These are phyloP conservation scores for Sinonovacula constricta DNA, from an alignment of 1,140 invertebrate species.

Conservation along the genomic window DNA sequence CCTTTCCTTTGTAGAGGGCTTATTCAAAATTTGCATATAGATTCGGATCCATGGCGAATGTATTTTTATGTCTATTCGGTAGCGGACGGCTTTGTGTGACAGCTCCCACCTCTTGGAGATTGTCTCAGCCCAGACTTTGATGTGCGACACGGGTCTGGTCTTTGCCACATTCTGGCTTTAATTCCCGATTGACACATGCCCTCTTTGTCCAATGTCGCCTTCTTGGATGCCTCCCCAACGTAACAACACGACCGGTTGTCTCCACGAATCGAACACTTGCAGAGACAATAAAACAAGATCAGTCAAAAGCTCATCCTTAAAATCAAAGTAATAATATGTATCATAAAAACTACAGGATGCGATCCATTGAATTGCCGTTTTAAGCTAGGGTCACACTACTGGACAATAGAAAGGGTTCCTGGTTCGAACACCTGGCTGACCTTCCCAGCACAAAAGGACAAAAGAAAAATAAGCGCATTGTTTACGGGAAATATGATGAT, in stretches of 20 bases:
- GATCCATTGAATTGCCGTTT: too few species aligned
- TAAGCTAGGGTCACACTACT: too few species aligned
- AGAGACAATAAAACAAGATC: constrained; percentile 23
- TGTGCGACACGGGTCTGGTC: constrained; percentile 14
- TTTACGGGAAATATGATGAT: too few species aligned
- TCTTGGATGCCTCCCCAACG: too few species aligned
- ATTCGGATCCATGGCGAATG: constrained; percentile 39
- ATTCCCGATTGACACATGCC: not conserved
- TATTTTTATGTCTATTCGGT: constrained; percentile 30
- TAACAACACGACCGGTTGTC: too few species aligned
- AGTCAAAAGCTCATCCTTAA: not conserved
- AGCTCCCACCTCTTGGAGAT: constrained; percentile 23
- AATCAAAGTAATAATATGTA: too few species aligned
- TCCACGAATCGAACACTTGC: too few species aligned
- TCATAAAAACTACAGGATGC: too few species aligned
- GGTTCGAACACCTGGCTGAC: too few species aligned
- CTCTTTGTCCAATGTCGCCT: not conserved
- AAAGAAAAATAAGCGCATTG: too few species aligned
- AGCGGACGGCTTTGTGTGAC: constrained; percentile 36
- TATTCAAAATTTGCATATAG: constrained; percentile 55
- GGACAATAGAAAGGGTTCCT: too few species aligned
- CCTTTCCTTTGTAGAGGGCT: constrained; percentile 45
- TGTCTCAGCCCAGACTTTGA: constrained; percentile 17
- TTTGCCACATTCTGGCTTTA: not conserved
- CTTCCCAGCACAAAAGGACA: too few species aligned